Evolutionary conservation across 1,140 invertebrate species (phyloP).

Genomic region (Lasioglossum baleicum): DNA sequence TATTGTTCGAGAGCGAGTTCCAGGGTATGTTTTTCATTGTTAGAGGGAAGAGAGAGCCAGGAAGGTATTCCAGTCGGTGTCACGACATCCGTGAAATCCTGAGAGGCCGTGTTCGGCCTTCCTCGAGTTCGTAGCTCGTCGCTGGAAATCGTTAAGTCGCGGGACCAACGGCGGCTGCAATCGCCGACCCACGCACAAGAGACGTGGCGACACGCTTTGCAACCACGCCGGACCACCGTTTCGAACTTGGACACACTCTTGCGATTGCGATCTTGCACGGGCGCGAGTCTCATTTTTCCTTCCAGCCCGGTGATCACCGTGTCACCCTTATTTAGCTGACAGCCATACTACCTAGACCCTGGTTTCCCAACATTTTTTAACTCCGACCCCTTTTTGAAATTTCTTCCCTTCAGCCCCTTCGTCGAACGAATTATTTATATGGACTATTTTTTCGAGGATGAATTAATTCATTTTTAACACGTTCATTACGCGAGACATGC

Average conservation of each 20-base stretch:
- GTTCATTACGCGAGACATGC: too few relatives aligned
- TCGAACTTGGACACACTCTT: conserved; percentile 7
- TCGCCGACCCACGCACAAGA: conserved; percentile 36
- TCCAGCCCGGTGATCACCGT: neutral
- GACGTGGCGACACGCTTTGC: conserved; percentile 38
- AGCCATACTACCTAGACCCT: neutral
- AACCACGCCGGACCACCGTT: conserved; percentile 26
- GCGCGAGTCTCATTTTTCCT: neutral
- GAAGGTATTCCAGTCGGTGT: conserved; percentile 1
- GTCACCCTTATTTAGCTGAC: neutral
- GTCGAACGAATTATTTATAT: too few relatives aligned
- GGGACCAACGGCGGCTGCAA: conserved; percentile 32
- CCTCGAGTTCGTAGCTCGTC: conserved; percentile 20
- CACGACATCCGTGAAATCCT: conserved; percentile 49
- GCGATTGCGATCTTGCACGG: neutral
- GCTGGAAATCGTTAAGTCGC: conserved; percentile 56
- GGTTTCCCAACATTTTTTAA: neutral
- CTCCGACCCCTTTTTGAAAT: too few relatives aligned
- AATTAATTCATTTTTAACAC: too few relatives aligned
- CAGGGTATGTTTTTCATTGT: conserved; percentile 23
- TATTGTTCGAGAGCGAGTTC: neutral
- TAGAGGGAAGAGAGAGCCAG: conserved; percentile 13
- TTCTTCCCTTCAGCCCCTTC: too few relatives aligned
- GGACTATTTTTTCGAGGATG: too few relatives aligned
- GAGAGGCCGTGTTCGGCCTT: conserved; percentile 1